Base-by-base conservation (phyloP, 2,888 invertebrate genomes). In the Coelinius sp. region DNA sequence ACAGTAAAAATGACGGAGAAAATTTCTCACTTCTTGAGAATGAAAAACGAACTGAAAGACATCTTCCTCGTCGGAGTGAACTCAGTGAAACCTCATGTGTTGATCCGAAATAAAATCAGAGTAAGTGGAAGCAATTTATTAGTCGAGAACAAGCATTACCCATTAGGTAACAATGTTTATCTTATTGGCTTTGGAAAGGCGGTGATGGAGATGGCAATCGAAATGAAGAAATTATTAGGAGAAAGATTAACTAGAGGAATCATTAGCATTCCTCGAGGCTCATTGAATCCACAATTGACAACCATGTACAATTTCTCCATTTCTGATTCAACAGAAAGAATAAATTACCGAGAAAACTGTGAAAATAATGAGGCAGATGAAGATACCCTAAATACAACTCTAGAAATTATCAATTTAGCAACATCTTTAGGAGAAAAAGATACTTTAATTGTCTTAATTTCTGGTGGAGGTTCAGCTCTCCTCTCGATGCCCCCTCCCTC, bases 401-500 rank as follows among this genome's bases (percentile, higher is more conserved):
- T 88, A 73, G 89, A 91, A 82, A 95, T 99, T 44, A 90, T 92
- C 75, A 84, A 92, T 8, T 87, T 96, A 59, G 91, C 93, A 0
- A 82, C 89, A 72, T 86, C 85, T n/a, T 89, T 96, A 73, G 89
- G 88, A 0, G 83, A 89, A 20, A 87, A 92, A 73, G 96, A 97
- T 86, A 88, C 97, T 49, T 89, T 98, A 2, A 88, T 99, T 74
- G 95, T 97, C 14, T 89, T 98, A 35, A 93, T 98, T 82, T 94
- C 94, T 75, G 99, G 99, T 7, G 99, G 99, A 25, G 75, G 99
- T 1, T 99, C 99, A 2, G 96, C 99, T 0, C 89, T 99, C 44
- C 86, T 99, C 22, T 93, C 96, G 0, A 88, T 93, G 76, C 98
- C 99, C 0, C 91, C 91, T 75, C 86, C 90, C 12, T 92, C 93